Evolutionary conservation across 2,113 vertebrate species (phyloP).

Genomic region (Austrofundulus limnaeus): DNA sequence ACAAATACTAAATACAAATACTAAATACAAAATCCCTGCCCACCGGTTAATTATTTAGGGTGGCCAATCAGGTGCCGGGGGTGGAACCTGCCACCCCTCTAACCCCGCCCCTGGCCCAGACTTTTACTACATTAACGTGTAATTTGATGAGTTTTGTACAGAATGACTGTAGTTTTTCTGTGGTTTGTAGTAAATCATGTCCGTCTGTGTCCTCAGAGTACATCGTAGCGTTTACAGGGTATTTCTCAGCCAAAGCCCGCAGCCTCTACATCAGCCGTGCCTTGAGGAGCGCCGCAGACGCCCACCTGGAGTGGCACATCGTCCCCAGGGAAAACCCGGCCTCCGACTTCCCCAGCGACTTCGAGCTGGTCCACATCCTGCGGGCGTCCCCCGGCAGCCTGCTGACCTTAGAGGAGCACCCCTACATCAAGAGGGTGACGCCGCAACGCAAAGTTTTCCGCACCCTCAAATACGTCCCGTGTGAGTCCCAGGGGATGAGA

Average conservation of each 20-base stretch:
- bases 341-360: conserved; percentile 96
- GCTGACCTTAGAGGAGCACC: conserved; percentile 89
- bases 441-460: conserved; percentile 94
- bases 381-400: conserved; percentile 85
- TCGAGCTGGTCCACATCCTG: conserved; percentile 93
- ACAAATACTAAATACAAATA: too few species aligned
- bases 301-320: conserved; percentile 90
- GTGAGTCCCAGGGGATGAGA: conserved; percentile 79
- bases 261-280: conserved; percentile 94
- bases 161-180: too few species aligned
- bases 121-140: too few species aligned
- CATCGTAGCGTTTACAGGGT: conserved; percentile 92
- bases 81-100: too few species aligned
- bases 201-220: conserved; percentile 84
- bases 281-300: conserved; percentile 80
- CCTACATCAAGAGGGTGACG: conserved; percentile 95
- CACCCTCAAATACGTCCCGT: conserved; percentile 85
- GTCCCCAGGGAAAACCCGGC: conserved; percentile 94
- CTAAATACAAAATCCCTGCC: too few species aligned
- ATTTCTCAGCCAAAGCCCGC: conserved; percentile 91
- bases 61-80: too few species aligned
- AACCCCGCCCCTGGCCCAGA: too few species aligned
- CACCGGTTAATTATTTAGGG: too few species aligned
- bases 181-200: too few species aligned
- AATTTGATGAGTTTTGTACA: too few species aligned